Evolutionary conservation across 2,888 invertebrate genomes (phyloP).

Genomic region (Drosophila histrio): DNA sequence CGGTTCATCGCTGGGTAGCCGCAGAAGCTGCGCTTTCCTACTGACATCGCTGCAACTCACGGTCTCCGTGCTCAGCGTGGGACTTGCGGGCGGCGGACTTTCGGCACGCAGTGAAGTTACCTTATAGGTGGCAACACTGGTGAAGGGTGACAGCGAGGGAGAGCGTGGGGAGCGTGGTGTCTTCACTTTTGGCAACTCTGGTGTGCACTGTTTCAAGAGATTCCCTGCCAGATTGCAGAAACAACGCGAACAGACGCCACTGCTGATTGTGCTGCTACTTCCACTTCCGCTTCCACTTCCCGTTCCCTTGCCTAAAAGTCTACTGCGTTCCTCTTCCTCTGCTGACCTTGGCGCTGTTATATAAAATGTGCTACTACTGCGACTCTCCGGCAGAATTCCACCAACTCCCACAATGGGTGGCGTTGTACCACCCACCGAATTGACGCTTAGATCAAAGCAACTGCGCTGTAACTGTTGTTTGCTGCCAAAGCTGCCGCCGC

Average conservation of each 20-base stretch:
- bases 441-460: constrained; percentile 81
- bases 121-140: constrained; percentile 62
- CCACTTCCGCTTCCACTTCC: constrained; percentile 31
- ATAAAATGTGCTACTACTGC: constrained; percentile 81
- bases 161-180: constrained; percentile 60
- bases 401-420: constrained; percentile 2
- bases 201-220: neutral
- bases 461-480: constrained; percentile 83
- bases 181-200: neutral
- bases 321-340: constrained; percentile 59
- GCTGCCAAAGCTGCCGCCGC: constrained; percentile 70
- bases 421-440: neutral
- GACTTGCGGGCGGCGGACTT: constrained; percentile 53
- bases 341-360: constrained; percentile 42
- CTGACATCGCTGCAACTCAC: constrained; percentile 73
- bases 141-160: constrained; percentile 66
- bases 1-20: constrained; percentile 56
- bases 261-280: constrained; percentile 45
- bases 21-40: constrained; percentile 69
- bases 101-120: constrained; percentile 46
- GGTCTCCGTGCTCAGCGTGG: constrained; percentile 62
- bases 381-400: constrained; percentile 17
- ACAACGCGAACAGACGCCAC: constrained; percentile 80
- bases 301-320: constrained; percentile 33
- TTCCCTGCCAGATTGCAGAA: constrained; percentile 73